These are phyloP conservation scores for Carlito syrichta DNA, from an alignment of 2,113 vertebrate species.

Conservation along the genomic window DNA sequence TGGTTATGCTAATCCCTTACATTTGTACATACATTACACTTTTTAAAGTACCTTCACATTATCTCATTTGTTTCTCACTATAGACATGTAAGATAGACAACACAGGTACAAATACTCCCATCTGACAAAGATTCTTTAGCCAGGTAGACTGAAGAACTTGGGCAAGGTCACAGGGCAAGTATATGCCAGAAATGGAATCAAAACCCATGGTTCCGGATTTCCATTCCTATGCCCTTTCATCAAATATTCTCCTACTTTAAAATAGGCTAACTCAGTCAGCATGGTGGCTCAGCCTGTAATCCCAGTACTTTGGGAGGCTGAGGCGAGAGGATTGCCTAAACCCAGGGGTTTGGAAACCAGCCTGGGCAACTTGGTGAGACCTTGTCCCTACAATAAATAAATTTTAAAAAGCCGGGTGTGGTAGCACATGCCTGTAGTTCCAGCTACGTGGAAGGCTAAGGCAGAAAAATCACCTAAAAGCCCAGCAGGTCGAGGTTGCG, in stretches of 20 bases:
- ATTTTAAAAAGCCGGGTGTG: no score
- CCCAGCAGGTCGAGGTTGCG: no score
- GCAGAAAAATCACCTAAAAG: no score
- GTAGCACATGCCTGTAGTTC: no score
- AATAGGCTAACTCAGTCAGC: no score
- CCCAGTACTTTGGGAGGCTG: no score
- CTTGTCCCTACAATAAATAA: no score
- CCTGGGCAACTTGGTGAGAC: no score
- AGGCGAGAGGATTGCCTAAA: no score
- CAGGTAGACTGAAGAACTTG: background rate
- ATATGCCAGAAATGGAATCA: background rate
- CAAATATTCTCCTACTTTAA: background rate
- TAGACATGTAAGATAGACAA: background rate
- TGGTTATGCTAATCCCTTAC: conserved; percentile 23
- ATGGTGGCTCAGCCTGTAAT: no score
- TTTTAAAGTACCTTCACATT: conserved; percentile 8
- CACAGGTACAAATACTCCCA: background rate
- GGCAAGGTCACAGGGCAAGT: background rate
- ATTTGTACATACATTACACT: background rate
- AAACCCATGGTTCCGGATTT: background rate
- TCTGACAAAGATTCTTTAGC: background rate
- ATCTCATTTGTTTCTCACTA: background rate
- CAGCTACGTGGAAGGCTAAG: no score
- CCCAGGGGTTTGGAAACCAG: no score
- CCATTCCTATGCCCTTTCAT: background rate